A percentile compares a stretch with the other conserved stretches of the same genome.
phyloP scores from a whole-genome alignment of 2,888 invertebrate species.

The Melieria omissa region DNA sequence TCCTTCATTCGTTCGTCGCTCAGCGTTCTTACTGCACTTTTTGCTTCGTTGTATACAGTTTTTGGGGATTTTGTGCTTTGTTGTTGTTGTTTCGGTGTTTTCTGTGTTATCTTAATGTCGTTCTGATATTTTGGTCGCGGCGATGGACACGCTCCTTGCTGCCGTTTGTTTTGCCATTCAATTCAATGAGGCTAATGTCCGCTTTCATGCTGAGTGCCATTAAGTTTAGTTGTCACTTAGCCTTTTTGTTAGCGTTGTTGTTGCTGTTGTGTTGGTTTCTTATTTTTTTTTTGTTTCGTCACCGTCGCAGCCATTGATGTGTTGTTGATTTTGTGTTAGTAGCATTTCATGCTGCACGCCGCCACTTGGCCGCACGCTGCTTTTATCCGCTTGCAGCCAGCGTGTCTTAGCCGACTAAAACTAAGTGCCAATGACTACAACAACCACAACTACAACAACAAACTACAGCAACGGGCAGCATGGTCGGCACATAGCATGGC shows the following conservation, averaged over 20 bases:
- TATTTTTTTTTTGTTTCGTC: constrained; percentile 26
- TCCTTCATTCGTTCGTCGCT: not conserved
- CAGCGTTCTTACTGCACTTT: not conserved
- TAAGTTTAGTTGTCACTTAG: constrained; percentile 65
- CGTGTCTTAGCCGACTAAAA: constrained; percentile 32
- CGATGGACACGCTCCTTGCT: constrained; percentile 18
- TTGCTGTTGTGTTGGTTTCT: constrained; percentile 28
- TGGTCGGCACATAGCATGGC: constrained; percentile 36
- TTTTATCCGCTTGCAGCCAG: constrained; percentile 26
- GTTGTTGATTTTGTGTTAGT: constrained; percentile 38
- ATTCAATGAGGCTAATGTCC: constrained; percentile 64
- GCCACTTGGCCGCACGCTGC: constrained; percentile 1
- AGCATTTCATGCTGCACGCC: not conserved
- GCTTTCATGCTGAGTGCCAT: constrained; percentile 64
- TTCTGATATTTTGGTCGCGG: constrained; percentile 25
- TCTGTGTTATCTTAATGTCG: constrained; percentile 23
- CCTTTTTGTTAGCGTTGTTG: constrained; percentile 54
- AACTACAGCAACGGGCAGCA: constrained; percentile 36
- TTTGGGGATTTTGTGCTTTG: constrained; percentile 29
- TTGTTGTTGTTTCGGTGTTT: constrained; percentile 40
- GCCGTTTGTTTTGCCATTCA: constrained; percentile 34
- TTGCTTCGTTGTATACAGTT: not conserved
- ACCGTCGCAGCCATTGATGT: constrained; percentile 13
- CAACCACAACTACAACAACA: constrained; percentile 16
- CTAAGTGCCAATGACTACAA: constrained; percentile 17